phyloP scores from a whole-genome alignment of 2,888 invertebrate species.

The Spicauda simplicius region DNA sequence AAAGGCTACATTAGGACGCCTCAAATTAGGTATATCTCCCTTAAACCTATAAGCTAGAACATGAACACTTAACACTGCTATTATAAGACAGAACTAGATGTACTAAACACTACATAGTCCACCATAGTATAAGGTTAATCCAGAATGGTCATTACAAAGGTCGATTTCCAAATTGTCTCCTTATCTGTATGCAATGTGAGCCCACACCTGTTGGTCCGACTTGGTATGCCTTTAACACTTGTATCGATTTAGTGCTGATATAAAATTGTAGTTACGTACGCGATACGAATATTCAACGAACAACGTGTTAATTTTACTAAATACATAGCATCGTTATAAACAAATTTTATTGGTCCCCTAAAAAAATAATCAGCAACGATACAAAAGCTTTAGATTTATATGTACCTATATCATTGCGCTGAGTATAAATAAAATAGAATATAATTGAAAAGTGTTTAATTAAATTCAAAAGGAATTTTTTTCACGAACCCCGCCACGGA shows the following conservation, averaged over 20 bases:
- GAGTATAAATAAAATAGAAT: too few relatives aligned
- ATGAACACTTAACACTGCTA: too few relatives aligned
- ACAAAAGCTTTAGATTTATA: neutral
- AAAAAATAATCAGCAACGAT: neutral
- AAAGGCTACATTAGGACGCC: too few relatives aligned
- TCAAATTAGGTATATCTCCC: too few relatives aligned
- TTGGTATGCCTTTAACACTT: constrained; percentile 68
- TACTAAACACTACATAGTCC: neutral
- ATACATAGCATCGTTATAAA: constrained; percentile 37
- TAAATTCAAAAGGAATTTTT: too few relatives aligned
- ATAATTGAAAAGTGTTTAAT: too few relatives aligned
- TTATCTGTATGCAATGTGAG: constrained; percentile 63
- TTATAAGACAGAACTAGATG: neutral
- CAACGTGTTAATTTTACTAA: constrained; percentile 31
- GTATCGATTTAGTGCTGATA: constrained; percentile 77
- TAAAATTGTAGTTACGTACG: constrained; percentile 75
- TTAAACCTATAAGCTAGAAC: too few relatives aligned
- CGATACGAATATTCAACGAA: constrained; percentile 52
- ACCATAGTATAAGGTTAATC: neutral
- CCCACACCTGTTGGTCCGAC: constrained; percentile 56
- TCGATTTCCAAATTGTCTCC: constrained; percentile 53
- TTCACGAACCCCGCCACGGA: too few relatives aligned
- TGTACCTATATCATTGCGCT: too few relatives aligned
- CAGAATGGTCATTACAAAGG: constrained; percentile 5
- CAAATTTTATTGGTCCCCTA: neutral